Evolutionary conservation across 2,113 vertebrate genomes (phyloP).

Genomic region (Benitochromis conjunctus): DNA sequence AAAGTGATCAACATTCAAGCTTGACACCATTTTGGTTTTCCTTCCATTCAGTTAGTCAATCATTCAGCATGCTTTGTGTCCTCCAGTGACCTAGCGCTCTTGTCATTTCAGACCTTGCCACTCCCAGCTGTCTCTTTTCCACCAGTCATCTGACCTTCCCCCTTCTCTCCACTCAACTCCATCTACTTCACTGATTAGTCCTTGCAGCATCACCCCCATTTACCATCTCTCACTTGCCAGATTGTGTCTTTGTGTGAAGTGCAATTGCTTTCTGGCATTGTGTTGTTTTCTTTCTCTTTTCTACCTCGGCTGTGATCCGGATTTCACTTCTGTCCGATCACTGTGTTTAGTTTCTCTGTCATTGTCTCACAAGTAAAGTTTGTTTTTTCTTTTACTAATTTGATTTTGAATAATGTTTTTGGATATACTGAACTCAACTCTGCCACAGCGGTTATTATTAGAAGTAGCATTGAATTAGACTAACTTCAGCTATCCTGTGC

Average conservation of each 20-base stretch:
- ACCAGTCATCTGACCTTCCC: not conserved
- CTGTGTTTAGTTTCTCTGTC: not conserved
- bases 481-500: not conserved
- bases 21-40: not conserved
- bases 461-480: not conserved
- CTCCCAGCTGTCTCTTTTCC: not conserved
- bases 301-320: rapidly evolving
- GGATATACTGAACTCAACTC: not conserved
- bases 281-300: not conserved
- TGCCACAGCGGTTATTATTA: not conserved
- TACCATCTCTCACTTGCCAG: not conserved
- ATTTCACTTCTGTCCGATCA: not conserved
- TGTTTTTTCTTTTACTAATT: not conserved
- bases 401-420: not conserved
- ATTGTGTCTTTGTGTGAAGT: not conserved
- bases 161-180: not conserved
- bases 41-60: not conserved
- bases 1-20: not conserved
- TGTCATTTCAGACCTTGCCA: not conserved
- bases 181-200: not conserved
- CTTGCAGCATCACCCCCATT: not conserved
- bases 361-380: not conserved
- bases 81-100: not conserved
- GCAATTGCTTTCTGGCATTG: not conserved
- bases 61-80: not conserved